Percentiles rank a stretch among this genome's conserved stretches.
Evolutionary conservation across 2,113 vertebrate genomes (phyloP).

Genomic region (Passer montanus): DNA sequence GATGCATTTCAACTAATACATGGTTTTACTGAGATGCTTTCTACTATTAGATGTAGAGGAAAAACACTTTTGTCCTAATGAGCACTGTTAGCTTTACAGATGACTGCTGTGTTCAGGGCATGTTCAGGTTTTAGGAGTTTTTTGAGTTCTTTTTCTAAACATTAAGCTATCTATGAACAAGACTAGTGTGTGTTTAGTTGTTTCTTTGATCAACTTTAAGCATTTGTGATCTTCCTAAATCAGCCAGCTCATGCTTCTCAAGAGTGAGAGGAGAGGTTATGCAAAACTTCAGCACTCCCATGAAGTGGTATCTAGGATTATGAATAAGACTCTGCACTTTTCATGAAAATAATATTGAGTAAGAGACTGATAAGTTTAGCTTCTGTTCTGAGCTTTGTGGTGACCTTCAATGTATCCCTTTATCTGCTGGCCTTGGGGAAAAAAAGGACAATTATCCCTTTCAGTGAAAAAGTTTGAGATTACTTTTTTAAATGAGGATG

Average conservation of each 20-base stretch:
- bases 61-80: not conserved
- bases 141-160: not conserved
- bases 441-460: not conserved
- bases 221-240: not conserved
- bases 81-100: not conserved
- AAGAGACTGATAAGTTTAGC: not conserved
- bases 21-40: not conserved
- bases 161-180: not conserved
- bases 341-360: not conserved
- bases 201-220: not conserved
- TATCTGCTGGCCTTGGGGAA: not conserved
- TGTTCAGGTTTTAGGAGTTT: not conserved
- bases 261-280: not conserved
- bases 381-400: not conserved
- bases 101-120: not conserved
- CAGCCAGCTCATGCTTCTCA: not conserved
- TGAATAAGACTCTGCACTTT: not conserved
- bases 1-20: not conserved
- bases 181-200: not conserved
- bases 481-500: not conserved
- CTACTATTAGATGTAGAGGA: not conserved
- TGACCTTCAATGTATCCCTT: not conserved
- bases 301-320: not conserved
- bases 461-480: not conserved
- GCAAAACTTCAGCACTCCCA: not conserved